Base-by-base conservation (phyloP, 2,888 invertebrate species). In the Incurvaria masculella region DNA sequence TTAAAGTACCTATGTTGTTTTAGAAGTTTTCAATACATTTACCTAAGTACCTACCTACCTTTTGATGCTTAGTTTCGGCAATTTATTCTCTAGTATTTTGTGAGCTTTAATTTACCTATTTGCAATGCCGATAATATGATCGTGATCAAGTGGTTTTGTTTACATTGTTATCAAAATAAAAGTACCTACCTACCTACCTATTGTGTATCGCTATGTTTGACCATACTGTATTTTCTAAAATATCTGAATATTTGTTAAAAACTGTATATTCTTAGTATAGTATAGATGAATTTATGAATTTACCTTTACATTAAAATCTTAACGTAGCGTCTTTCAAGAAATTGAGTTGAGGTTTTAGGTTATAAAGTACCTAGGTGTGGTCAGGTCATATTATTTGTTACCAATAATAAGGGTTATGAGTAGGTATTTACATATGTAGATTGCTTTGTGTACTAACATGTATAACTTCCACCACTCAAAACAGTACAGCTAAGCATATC, bases 61-160 rank as follows among this genome's bases (percentile, higher is more conserved):
- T 46, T 49, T 44, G n/a, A n/a, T 49, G 42, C 49, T 49, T 51
- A 45, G 23, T n/a, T 42, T 42, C 27, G 45, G 33, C 43, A 43
- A 21, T 26, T 45, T 52, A 57, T 53, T 59, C 45, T 61, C 52
- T 63, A 63, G 62, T 64, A 64, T 65, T 65, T 33, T 54, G 55
- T 58, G 60, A 65, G 66, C 67, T 68, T 67, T 67, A 67, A 66
- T 33, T 51, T 47, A 49, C 46, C 51, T 46, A 46, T 27, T 52
- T 50, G 26, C 39, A 52, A 51, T 39, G 49, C 45, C 42, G 49
- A 38, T 50, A 41, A 42, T 51, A 49, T 49, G 43, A 42, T 38
- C 44, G 45, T 39, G 21, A 43, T 21, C 48, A 41, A 39, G 41
- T 44, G 40, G 47, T 48, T 21, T 45, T 49, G 45, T 33, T 51